phyloP scores from a whole-genome alignment of 2,113 vertebrate species.

The Oreochromis tanganicae region DNA sequence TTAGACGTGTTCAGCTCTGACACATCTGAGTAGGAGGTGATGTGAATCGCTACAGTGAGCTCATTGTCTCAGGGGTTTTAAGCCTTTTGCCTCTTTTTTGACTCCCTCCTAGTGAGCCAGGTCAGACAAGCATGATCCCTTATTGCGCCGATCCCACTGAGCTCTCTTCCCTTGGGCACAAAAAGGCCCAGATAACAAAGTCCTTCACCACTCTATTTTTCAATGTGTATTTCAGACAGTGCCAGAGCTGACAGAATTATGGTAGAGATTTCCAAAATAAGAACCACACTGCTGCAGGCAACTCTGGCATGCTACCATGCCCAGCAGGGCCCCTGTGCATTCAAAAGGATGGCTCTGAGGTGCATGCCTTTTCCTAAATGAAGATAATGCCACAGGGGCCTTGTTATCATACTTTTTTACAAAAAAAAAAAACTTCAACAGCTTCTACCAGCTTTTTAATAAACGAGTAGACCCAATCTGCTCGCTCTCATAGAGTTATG shows the following conservation, averaged over 20 bases:
- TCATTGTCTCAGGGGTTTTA: constrained; percentile 17
- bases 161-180: constrained; percentile 8
- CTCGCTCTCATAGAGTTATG: neutral
- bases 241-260: neutral
- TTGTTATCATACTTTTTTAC: neutral
- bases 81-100: constrained; percentile 17
- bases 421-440: neutral
- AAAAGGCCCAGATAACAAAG: constrained; percentile 9
- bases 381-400: neutral
- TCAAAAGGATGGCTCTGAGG: constrained; percentile 4
- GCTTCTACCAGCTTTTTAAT: neutral
- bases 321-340: neutral
- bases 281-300: neutral
- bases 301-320: neutral
- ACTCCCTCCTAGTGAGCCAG: neutral
- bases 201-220: neutral
- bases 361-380: neutral
- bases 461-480: neutral
- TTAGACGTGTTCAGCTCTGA: neutral
- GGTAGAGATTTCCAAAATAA: constrained; percentile 12
- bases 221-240: neutral
- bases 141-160: constrained; percentile 8
- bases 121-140: constrained; percentile 29
- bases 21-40: constrained; percentile 6
- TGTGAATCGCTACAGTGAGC: neutral